These are phyloP conservation scores for Tipula helvola DNA, from an alignment of 2,888 invertebrate genomes.

Conservation along the genomic window DNA sequence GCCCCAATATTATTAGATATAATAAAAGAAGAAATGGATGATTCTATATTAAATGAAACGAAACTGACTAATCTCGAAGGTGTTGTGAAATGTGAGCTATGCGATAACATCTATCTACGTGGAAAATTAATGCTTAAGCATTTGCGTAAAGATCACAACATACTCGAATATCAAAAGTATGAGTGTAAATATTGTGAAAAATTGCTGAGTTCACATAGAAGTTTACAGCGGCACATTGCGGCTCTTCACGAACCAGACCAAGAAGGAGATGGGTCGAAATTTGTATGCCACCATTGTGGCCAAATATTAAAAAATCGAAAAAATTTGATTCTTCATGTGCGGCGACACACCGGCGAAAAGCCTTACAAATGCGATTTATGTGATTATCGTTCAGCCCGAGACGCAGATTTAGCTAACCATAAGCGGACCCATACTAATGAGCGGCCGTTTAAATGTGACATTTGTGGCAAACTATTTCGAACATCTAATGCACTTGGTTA, in stretches of 20 bases:
- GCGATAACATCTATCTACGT: neutral
- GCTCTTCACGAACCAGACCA: neutral
- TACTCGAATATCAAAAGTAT: neutral
- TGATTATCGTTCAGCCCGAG: neutral
- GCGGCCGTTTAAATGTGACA: neutral
- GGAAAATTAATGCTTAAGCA: neutral
- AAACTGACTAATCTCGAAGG: neutral
- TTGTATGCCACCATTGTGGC: neutral
- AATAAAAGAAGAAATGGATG: too few species aligned
- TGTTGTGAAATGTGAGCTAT: neutral
- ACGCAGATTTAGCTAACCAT: neutral
- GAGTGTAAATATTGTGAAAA: neutral
- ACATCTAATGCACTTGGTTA: neutral
- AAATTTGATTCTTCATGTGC: neutral
- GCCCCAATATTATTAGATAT: too few species aligned
- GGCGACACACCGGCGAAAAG: neutral
- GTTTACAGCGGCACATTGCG: neutral
- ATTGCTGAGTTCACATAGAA: neutral
- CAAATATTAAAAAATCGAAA: neutral
- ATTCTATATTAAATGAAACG: neutral
- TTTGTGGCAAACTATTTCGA: neutral
- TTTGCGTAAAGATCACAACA: neutral
- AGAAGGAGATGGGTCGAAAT: too few species aligned
- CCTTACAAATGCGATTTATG: slow-evolving; percentile 5
- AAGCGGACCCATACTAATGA: neutral